phyloP scores from a whole-genome alignment of 1,140 invertebrate genomes.

The Ceratosolen solmsi region DNA sequence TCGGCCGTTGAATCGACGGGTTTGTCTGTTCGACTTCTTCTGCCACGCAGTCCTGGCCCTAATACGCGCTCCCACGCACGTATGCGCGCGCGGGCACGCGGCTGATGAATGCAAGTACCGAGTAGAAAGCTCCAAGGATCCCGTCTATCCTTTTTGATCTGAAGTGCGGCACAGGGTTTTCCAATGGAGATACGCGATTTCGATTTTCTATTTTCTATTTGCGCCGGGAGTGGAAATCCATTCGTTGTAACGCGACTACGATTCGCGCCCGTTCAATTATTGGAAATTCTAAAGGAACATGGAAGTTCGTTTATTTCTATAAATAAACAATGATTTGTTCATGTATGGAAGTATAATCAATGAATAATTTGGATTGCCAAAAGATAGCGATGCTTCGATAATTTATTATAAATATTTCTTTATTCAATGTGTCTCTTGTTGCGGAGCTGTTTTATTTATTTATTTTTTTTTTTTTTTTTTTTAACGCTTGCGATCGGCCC shows the following conservation, averaged over 20 bases:
- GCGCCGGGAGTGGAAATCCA: constrained; percentile 23
- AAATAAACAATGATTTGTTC: not conserved
- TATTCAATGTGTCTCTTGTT: not conserved
- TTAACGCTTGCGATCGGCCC: not conserved
- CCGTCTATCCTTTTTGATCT: not conserved
- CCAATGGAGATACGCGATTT: constrained; percentile 13
- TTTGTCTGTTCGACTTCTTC: constrained; percentile 30
- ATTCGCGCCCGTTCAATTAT: constrained; percentile 10
- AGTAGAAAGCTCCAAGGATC: not conserved
- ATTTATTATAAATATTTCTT: not conserved
- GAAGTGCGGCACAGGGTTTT: no score
- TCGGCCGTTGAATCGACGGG: constrained; percentile 26
- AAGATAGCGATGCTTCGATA: not conserved
- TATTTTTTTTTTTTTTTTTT: no score
- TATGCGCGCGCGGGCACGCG: not conserved
- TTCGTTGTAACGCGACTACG: not conserved
- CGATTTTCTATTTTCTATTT: constrained; percentile 45
- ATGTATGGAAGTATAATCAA: not conserved
- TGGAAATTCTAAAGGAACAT: not conserved
- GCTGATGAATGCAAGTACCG: not conserved
- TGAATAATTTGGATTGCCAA: not conserved
- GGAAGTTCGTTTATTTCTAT: not conserved
- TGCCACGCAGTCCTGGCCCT: constrained; percentile 7
- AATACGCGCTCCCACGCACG: no score
- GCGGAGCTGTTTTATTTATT: not conserved